Conservation (phyloP, 2,888 invertebrate genomes). For the Xylocampa areola region DNA sequence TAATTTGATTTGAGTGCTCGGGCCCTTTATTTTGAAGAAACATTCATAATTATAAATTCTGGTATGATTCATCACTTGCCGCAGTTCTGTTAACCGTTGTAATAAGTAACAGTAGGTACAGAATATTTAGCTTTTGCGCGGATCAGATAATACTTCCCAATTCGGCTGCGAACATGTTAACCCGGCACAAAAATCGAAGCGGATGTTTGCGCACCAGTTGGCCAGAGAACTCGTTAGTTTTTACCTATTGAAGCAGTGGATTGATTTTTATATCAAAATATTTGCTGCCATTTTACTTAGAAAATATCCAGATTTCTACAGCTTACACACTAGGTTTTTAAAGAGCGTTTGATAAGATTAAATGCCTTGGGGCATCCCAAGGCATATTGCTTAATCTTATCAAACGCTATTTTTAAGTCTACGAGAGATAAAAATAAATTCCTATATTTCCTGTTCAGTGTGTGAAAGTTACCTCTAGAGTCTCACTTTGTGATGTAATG, state of each 20-base stretch:
- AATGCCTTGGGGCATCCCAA: slow-evolving; percentile 15
- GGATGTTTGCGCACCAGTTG: slow-evolving; percentile 14
- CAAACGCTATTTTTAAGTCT: slow-evolving; percentile 18
- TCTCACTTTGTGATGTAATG: too few relatives aligned
- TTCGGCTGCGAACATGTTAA: neutral
- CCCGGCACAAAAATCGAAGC: slow-evolving; percentile 11
- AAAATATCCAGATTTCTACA: neutral
- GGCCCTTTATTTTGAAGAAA: too few relatives aligned
- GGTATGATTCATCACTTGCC: too few relatives aligned
- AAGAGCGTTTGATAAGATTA: slow-evolving; percentile 8
- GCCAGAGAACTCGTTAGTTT: slow-evolving; percentile 17
- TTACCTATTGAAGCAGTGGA: slow-evolving; percentile 7
- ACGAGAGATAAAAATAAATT: slow-evolving; percentile 9
- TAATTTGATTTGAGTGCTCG: too few relatives aligned
- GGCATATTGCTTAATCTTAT: slow-evolving; percentile 18
- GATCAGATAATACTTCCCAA: too few relatives aligned
- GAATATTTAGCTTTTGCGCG: too few relatives aligned
- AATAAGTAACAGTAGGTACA: too few relatives aligned
- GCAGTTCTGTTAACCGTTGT: too few relatives aligned
- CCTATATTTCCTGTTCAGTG: neutral
- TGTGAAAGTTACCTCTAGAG: too few relatives aligned
- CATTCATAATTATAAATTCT: too few relatives aligned
- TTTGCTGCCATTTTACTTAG: too few relatives aligned
- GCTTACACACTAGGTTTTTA: slow-evolving; percentile 1
- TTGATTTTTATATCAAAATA: neutral